Base-by-base conservation (phyloP, 2,797 vertebrate species). In the Anniella stebbinsi region DNA sequence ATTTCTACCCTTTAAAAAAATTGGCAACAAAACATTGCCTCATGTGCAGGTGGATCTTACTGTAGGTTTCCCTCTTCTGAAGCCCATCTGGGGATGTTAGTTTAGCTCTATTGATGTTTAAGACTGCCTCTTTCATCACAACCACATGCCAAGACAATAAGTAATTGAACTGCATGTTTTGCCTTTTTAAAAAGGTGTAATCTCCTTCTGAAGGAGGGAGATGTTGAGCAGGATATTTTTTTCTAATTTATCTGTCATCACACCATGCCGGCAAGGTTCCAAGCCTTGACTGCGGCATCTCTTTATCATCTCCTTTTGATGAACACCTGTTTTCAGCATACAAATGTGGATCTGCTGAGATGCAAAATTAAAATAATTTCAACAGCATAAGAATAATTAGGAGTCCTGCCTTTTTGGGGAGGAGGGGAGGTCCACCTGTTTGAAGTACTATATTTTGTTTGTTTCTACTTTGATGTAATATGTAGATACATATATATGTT, bases 321-420 rank as follows among this genome's bases (percentile, higher is more conserved):
- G 97, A 98, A 97, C 98, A 99, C 98, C 98, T 99, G 98, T 98
- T 98, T 97, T 96, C 95, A 96, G 93, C 97, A 97, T 97, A 97
- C 97, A 98, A 98, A 98, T 98, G 96, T 97, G 95, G 95, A 95
- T 97, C 97, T 97, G 97, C 97, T 96, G 96, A 96, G 96, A 98
- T 92, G 97, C 96, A 96, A 97, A 97, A 98, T 97, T 97, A 96
- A 96, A 98, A 97, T 97, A 95, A 98, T 98, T 98, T 97, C 97
- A 97, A 97, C 96, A 97, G 97, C 97, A 96, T 97, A 97, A 97
- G 98, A 98, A 98, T 98, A 98, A 99, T 99, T 98, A 98, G 96
- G 96, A 96, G 96, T 97, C 85, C 80, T 90, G 89, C 80, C 86
- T 90, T 98, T 98, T 97, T 95, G 8, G 60, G 85, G 36, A n/a